Evolutionary conservation across 2,888 invertebrate genomes (phyloP).

Genomic region (Agapostemon virescens): DNA sequence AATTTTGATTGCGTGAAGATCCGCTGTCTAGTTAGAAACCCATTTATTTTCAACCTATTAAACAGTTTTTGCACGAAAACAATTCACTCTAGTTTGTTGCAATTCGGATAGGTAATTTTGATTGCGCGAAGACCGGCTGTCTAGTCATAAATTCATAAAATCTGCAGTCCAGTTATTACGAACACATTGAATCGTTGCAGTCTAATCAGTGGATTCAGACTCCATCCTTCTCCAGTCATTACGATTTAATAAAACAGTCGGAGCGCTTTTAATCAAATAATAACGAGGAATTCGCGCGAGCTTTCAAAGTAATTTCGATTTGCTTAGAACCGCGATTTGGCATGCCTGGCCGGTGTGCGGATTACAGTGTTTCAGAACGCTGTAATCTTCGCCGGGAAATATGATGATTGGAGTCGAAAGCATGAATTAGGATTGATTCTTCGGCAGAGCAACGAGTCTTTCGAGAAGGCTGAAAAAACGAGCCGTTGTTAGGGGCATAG

Average conservation of each 20-base stretch:
- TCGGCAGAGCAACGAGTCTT: slow-evolving; percentile 4
- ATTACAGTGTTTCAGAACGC: slow-evolving; percentile 44
- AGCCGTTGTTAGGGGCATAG: slow-evolving; percentile 1
- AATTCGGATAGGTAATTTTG: no score
- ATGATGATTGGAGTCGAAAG: slow-evolving; percentile 44
- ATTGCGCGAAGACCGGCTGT: no score
- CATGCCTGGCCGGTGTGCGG: neutral
- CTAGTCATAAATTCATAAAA: neutral
- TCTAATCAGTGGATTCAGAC: neutral
- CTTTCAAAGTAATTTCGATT: slow-evolving; percentile 38
- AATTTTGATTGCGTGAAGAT: no score
- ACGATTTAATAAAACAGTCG: neutral
- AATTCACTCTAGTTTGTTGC: no score
- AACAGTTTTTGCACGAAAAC: no score
- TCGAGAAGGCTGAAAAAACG: slow-evolving; percentile 16
- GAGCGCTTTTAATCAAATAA: slow-evolving; percentile 18
- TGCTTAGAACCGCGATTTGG: slow-evolving; percentile 35
- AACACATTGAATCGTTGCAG: neutral
- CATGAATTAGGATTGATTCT: slow-evolving; percentile 50
- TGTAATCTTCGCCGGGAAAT: slow-evolving; percentile 47
- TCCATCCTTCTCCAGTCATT: neutral
- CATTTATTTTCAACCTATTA: no score
- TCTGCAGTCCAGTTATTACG: neutral
- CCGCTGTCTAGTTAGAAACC: no score
- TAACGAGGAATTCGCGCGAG: slow-evolving; percentile 36